Evolutionary conservation across 1,140 invertebrate species (phyloP).

Genomic region (Phymastichus coffea): DNA sequence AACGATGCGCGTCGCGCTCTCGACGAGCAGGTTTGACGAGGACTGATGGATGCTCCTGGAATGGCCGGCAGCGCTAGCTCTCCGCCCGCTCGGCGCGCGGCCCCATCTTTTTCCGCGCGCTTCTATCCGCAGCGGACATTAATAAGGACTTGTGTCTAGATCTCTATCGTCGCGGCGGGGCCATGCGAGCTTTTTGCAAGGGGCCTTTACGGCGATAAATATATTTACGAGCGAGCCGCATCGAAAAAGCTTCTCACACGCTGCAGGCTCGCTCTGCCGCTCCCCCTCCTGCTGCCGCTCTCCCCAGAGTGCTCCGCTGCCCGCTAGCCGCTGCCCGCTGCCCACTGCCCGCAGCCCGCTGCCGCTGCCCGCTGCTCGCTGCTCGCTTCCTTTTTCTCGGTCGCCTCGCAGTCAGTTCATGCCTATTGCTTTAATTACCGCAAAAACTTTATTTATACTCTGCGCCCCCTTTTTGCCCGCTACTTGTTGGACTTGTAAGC

Average conservation of each 20-base stretch:
- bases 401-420: neutral
- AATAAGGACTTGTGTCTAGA: constrained; percentile 15
- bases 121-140: neutral
- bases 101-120: neutral
- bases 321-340: no score
- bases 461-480: neutral
- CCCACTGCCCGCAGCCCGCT: no score
- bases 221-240: constrained; percentile 14
- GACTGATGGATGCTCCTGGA: constrained; percentile 40
- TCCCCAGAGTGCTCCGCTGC: no score
- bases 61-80: constrained; percentile 29
- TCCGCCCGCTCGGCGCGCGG: neutral
- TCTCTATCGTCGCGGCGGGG: no score
- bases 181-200: neutral
- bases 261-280: neutral
- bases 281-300: no score
- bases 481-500: constrained; percentile 11
- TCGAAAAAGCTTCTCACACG: constrained; percentile 9
- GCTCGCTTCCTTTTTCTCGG: no score
- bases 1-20: constrained; percentile 34
- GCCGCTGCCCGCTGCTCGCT: no score
- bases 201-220: constrained; percentile 24
- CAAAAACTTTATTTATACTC: constrained; percentile 22
- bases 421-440: constrained; percentile 15
- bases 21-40: constrained; percentile 40